These are phyloP conservation scores for Falco rusticolus DNA, from an alignment of 2,797 vertebrate genomes.

Conservation along the genomic window DNA sequence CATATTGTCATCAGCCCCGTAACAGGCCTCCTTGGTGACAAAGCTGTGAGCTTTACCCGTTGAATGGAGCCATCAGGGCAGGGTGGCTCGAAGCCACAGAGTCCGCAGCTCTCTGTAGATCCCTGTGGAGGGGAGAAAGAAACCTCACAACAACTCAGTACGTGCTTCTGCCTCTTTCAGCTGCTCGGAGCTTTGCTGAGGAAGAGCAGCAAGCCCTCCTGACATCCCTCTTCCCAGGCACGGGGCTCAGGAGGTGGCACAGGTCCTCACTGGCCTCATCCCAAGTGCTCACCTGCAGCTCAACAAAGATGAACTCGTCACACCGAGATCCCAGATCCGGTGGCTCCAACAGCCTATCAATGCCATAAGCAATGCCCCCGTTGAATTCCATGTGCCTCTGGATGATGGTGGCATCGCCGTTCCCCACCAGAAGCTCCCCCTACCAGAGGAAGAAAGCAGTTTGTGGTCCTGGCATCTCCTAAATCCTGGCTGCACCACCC, in stretches of 20 bases:
- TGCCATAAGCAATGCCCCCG: conserved; percentile 88
- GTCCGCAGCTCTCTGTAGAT: conserved; percentile 74
- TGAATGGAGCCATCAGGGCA: conserved; percentile 78
- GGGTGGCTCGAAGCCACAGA: conserved; percentile 68
- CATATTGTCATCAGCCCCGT: neutral
- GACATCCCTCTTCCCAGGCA: neutral
- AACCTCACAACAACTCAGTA: neutral
- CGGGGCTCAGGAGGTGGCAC: accelerated
- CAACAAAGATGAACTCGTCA: conserved; percentile 64
- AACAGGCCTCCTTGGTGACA: neutral
- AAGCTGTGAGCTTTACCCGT: conserved; percentile 71
- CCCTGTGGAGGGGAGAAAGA: conserved; percentile 71
- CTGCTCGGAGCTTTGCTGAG: neutral
- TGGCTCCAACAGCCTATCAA: conserved; percentile 90
- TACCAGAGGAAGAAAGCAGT: conserved; percentile 51
- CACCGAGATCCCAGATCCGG: conserved; percentile 89
- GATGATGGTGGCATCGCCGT: conserved; percentile 79
- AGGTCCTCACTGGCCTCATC: neutral
- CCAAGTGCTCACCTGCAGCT: conserved; percentile 45
- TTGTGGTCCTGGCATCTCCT: neutral
- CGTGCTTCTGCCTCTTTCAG: neutral
- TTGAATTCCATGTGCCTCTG: conserved; percentile 85
- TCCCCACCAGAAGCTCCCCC: conserved; percentile 86
- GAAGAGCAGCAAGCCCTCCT: neutral
- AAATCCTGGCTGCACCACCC: neutral